Evolutionary conservation across 2,888 invertebrate species (phyloP), one percentile per base, ranked within the genome.

Genomic region (Teleiodes luculella): DNA sequence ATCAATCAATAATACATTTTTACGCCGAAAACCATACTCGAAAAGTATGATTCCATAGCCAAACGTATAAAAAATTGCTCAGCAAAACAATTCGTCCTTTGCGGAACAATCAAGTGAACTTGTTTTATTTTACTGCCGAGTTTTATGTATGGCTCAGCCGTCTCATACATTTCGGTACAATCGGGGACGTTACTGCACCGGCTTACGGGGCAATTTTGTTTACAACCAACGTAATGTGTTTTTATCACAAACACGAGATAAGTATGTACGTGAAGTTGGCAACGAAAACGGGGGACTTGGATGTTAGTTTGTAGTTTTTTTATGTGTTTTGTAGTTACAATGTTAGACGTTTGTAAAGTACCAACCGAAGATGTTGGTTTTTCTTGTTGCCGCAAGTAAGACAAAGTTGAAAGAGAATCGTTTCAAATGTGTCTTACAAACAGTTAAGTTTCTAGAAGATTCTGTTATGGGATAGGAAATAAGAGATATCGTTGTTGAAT

Each of bases 121-220:
- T 47, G 18, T 47, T 47, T 47, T 47, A 33, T 33, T 33, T 18
- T 31, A 47, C n/a, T 47, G 30, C 33, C 6, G 16, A 1, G 31
- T 33, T 46, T 33, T 47, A 33, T 47, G 47, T 33, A 6, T 31
- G 33, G 31, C 47, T 47, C 47, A 47, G 47, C 33, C 16, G 43
- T 24, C 24, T 24, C 43, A 20, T 43, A 43, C 39, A 20, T 41
- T 43, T 20, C 20, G 43, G 43, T 43, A 28, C 43, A 43, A 43
- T 43, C 28, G 43, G n/a, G 14, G 16, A 18, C 43, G 5, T 20
- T 13, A 28, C 13, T n/a, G 13, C 20, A 33, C 47, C 14, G 47
- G 2, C 47, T 79, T 74, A 79, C 71, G 70, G 64, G 72, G 72
- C 74, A 74, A 74, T 80, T 76, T 76, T 72, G 72, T 81, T 79